These are phyloP conservation scores for Drosophila barbarae DNA, from an alignment of 2,888 invertebrate genomes.

Conservation along the genomic window DNA sequence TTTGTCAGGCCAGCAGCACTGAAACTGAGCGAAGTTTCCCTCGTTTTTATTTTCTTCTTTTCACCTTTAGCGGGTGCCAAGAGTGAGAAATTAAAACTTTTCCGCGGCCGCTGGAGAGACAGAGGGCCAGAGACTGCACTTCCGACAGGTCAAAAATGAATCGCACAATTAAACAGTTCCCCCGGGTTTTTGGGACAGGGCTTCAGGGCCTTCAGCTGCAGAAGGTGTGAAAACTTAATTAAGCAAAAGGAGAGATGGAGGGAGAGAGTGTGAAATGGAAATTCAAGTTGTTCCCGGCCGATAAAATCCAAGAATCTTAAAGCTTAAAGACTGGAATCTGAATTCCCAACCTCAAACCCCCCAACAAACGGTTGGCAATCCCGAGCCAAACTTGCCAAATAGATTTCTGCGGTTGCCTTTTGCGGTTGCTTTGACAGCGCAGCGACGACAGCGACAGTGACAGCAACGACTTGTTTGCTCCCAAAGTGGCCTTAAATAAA, in stretches of 20 bases:
- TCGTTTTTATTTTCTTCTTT: background rate
- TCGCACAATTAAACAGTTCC: constrained; percentile 71
- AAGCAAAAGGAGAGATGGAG: constrained; percentile 47
- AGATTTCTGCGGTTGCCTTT: constrained; percentile 61
- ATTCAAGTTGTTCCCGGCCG: background rate
- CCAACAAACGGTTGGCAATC: constrained; percentile 9
- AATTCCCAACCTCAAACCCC: constrained; percentile 1
- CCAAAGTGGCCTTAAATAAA: constrained; percentile 15
- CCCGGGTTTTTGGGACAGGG: constrained; percentile 37
- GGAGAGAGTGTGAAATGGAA: constrained; percentile 22
- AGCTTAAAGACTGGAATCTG: background rate
- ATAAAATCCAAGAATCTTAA: constrained; percentile 8
- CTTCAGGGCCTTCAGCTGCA: constrained; percentile 9
- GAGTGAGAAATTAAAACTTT: constrained; percentile 70
- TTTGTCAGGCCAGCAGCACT: constrained; percentile 43
- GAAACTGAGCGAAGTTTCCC: constrained; percentile 47
- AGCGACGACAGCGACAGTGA: background rate
- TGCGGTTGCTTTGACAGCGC: constrained; percentile 48
- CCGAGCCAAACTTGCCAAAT: constrained; percentile 45
- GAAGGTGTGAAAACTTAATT: constrained; percentile 66
- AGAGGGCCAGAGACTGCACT: constrained; percentile 27
- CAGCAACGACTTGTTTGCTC: constrained; percentile 15
- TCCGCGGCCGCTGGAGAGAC: constrained; percentile 13
- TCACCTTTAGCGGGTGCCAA: constrained; percentile 34
- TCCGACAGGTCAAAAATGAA: constrained; percentile 72